Evolutionary conservation across 2,888 invertebrate species (phyloP).

Genomic region (Hemicrepidius hirtus): DNA sequence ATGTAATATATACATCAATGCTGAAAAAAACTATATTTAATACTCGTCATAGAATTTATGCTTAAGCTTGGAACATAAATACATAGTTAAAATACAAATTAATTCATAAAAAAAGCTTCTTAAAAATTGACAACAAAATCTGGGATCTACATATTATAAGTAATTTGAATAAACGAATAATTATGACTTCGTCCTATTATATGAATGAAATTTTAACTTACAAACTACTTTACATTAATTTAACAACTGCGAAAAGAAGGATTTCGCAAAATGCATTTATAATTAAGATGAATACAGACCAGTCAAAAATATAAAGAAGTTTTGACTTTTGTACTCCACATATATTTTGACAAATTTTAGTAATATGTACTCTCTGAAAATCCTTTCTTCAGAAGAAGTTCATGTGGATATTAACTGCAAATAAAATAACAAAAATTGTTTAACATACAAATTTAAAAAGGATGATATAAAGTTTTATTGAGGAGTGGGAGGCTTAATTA

Average conservation of each 20-base stretch:
- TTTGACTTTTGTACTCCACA: constrained; percentile 50
- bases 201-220: constrained; percentile 45
- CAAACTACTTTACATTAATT: constrained; percentile 45
- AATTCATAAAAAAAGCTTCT: constrained; percentile 38
- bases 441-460: too few relatives aligned
- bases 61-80: constrained; percentile 44
- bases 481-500: too few relatives aligned
- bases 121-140: constrained; percentile 29
- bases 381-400: constrained; percentile 57
- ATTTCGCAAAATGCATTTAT: constrained; percentile 35
- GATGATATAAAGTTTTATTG: too few relatives aligned
- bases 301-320: constrained; percentile 45
- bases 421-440: constrained; percentile 50
- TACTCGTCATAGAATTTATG: constrained; percentile 40
- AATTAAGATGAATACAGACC: constrained; percentile 38
- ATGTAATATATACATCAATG: constrained; percentile 22
- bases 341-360: constrained; percentile 47
- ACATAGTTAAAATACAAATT: constrained; percentile 45
- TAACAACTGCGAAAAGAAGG: constrained; percentile 38
- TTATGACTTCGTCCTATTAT: constrained; percentile 31
- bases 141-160: constrained; percentile 28
- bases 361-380: constrained; percentile 33
- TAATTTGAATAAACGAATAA: constrained; percentile 26
- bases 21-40: constrained; percentile 17
- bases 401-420: constrained; percentile 72